These are phyloP conservation scores for Aporophyla nigra DNA, from an alignment of 2,888 invertebrate species.

Conservation along the genomic window DNA sequence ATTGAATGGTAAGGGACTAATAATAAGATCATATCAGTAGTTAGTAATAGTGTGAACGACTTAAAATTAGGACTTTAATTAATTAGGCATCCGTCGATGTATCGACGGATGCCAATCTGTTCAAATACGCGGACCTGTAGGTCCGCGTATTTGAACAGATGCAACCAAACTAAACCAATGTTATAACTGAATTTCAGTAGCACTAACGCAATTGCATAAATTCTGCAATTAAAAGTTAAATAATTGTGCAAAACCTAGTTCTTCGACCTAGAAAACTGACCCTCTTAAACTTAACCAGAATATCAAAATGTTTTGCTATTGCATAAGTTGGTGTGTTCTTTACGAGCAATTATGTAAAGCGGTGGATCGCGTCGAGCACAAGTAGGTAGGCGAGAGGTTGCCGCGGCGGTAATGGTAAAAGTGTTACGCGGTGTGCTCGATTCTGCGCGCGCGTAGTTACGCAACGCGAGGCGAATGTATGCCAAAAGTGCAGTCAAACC, in stretches of 20 bases:
- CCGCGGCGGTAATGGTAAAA: slow-evolving; percentile 85
- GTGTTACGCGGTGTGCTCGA: slow-evolving; percentile 88
- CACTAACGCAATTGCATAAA: slow-evolving; percentile 16
- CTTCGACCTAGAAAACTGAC: slow-evolving; percentile 74
- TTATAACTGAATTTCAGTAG: slow-evolving; percentile 24
- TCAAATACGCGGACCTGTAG: background rate
- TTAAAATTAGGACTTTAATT: background rate
- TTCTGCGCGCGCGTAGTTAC: slow-evolving; percentile 81
- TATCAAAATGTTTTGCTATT: slow-evolving; percentile 85
- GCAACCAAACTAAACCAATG: background rate
- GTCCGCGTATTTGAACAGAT: slow-evolving; percentile 4
- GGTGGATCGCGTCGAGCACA: slow-evolving; percentile 80
- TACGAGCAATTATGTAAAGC: slow-evolving; percentile 89
- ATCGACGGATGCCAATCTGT: too few relatives aligned
- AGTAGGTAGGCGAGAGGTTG: slow-evolving; percentile 83
- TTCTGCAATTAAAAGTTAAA: slow-evolving; percentile 2
- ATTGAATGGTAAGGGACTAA: background rate
- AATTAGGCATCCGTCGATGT: background rate
- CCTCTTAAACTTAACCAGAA: slow-evolving; percentile 82
- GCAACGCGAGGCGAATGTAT: slow-evolving; percentile 87
- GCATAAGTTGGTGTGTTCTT: slow-evolving; percentile 85
- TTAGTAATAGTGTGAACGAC: background rate
- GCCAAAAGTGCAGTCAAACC: slow-evolving; percentile 89
- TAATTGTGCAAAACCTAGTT: slow-evolving; percentile 57
- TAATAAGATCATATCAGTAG: background rate